Evolutionary conservation across 2,797 vertebrate genomes (phyloP).

Genomic region (Takifugu rubripes): DNA sequence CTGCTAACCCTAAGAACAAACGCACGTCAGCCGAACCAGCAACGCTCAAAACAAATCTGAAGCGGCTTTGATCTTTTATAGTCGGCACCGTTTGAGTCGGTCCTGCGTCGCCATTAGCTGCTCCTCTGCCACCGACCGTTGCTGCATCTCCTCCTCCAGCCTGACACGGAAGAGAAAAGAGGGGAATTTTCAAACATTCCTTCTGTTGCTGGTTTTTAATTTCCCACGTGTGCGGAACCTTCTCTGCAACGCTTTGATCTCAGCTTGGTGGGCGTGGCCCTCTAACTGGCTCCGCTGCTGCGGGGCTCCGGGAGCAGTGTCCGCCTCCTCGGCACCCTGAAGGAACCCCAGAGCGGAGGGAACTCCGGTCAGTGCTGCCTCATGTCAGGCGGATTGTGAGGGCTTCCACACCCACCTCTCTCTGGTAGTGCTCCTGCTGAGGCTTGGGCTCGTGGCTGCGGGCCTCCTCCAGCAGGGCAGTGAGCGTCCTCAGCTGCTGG

Average conservation of each 20-base stretch:
- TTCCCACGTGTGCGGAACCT: slow-evolving; percentile 67
- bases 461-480: slow-evolving; percentile 73
- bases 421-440: slow-evolving; percentile 72
- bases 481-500: slow-evolving; percentile 79
- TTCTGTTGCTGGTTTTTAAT: not conserved
- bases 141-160: slow-evolving; percentile 84
- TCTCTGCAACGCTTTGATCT: slow-evolving; percentile 78
- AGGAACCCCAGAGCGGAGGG: not conserved
- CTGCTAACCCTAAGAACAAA: slow-evolving; percentile 54
- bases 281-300: slow-evolving; percentile 76
- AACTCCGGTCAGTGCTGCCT: too few species aligned
- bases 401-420: slow-evolving; percentile 66
- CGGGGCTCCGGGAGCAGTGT: slow-evolving; percentile 88
- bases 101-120: slow-evolving; percentile 79
- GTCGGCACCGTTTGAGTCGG: slow-evolving; percentile 77
- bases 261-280: slow-evolving; percentile 62
- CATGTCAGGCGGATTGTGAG: too few species aligned
- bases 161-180: slow-evolving; percentile 64
- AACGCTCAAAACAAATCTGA: too few species aligned
- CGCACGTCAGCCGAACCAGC: slow-evolving; percentile 11
- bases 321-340: slow-evolving; percentile 75
- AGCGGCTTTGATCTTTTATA: too few species aligned
- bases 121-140: slow-evolving; percentile 79
- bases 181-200: not conserved
- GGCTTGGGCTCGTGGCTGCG: slow-evolving; percentile 55